These are phyloP conservation scores for Euphydryas editha DNA, from an alignment of 2,888 invertebrate species.

Conservation along the genomic window DNA sequence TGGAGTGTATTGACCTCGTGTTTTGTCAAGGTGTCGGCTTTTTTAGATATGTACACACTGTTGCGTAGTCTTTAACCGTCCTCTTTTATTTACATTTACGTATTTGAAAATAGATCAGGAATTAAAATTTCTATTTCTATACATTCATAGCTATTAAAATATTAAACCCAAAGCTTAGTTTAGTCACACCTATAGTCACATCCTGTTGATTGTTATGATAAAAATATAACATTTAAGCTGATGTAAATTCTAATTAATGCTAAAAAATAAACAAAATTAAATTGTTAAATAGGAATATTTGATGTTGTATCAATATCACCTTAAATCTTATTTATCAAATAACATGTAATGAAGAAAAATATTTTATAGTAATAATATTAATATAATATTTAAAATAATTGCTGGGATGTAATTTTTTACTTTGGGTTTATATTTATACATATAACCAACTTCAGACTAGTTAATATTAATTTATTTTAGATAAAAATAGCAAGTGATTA, in stretches of 20 bases:
- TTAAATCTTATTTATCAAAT: too few species aligned
- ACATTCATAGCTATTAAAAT: neutral
- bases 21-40: constrained; percentile 84
- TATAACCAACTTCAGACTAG: too few species aligned
- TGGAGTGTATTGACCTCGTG: constrained; percentile 84
- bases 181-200: neutral
- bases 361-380: too few species aligned
- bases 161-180: neutral
- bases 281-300: too few species aligned
- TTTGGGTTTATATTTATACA: too few species aligned
- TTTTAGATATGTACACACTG: constrained; percentile 80
- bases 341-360: too few species aligned
- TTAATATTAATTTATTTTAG: too few species aligned
- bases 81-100: constrained; percentile 55
- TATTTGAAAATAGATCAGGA: constrained; percentile 21
- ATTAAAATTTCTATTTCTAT: constrained; percentile 10
- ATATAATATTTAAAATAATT: too few species aligned
- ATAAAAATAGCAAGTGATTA: too few species aligned
- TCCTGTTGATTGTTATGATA: constrained; percentile 5
- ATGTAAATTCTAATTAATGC: neutral
- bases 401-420: too few species aligned
- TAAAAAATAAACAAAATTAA: too few species aligned
- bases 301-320: too few species aligned
- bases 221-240: neutral
- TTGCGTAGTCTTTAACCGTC: constrained; percentile 71